Evolutionary conservation across 1,140 invertebrate genomes (phyloP).

Genomic region (Watersipora subatra): DNA sequence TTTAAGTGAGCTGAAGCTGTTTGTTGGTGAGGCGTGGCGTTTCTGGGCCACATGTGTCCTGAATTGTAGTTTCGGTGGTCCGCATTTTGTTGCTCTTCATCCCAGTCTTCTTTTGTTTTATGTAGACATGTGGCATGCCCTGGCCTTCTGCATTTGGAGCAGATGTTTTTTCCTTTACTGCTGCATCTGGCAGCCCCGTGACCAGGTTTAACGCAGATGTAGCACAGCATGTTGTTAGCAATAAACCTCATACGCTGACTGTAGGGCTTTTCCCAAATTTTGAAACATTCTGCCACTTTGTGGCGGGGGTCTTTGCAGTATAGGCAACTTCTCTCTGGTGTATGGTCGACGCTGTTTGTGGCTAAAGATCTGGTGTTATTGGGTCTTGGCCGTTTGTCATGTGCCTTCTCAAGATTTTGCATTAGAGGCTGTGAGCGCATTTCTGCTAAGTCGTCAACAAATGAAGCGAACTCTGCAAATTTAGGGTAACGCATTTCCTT

Average conservation of each 20-base stretch:
- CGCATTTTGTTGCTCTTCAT: background rate
- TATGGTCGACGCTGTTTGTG: background rate
- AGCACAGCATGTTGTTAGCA: background rate
- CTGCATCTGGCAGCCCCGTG: background rate
- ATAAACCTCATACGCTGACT: background rate
- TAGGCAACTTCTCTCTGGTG: background rate
- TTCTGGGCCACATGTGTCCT: too few species aligned
- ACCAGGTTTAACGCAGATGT: background rate
- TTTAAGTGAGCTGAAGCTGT: background rate
- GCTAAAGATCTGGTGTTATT: background rate
- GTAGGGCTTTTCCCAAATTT: background rate
- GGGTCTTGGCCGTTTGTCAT: background rate
- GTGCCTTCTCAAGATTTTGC: background rate
- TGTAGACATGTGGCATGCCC: background rate
- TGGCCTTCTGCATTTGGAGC: background rate
- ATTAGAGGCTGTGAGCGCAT: background rate
- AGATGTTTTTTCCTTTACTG: background rate
- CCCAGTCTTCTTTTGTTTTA: background rate
- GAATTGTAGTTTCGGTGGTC: too few species aligned
- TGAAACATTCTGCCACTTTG: background rate
- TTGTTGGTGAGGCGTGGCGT: background rate
- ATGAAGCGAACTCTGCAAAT: background rate
- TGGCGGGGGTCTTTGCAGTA: background rate
- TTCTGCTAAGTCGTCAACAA: background rate
- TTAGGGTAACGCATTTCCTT: background rate